Base-by-base conservation (phyloP, 1,140 invertebrate species). In the Calliphora vicina region DNA sequence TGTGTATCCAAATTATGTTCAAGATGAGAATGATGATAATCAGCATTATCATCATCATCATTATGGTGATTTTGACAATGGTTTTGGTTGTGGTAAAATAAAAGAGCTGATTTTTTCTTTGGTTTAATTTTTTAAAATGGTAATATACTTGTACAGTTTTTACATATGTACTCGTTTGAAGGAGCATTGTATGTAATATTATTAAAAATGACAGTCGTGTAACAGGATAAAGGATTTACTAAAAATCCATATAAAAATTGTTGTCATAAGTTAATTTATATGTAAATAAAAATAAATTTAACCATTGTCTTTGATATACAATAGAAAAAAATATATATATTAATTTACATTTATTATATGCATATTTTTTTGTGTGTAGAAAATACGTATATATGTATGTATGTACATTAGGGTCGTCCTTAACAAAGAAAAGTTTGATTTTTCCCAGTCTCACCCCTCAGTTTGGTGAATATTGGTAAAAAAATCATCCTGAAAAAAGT, bases 191-290 rank as follows among this genome's bases (percentile, higher is more conserved):
- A 35, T 35, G 35, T 35, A 4, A 35, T 35, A 73, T 25, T 73
- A 73, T 73, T 26, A 25, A 27, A 73, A 23, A 26, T 73, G 71
- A 73, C 10, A 26, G 25, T 73, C 9, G 13, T 25, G 23, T 73
- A 73, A 5, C 71, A 27, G 25, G 4, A 73, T 73, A 73, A 2
- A 27, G 26, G 26, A 73, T 73, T 73, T 73, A 15, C 2, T 1
- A 6, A 73, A 73, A 35, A 35, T 8, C 1, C 35, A 6, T 26
- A 25, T 73, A 6, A 73, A 73, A 73, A 73, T 73, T 73, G 71
- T 73, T 73, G 71, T 23, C 26, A 73, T 73, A 73, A 73, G 71
- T 73, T 73, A 73, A 73, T 73, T 73, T 73, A 73, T 73, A 73
- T 73, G 71, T 73, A 73, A 73, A 73, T 73, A 73, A 73, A 73